Evolutionary conservation across 2,888 invertebrate genomes (phyloP), one percentile per base, ranked within the genome.

Genomic region (Steinernema carpocapsae): DNA sequence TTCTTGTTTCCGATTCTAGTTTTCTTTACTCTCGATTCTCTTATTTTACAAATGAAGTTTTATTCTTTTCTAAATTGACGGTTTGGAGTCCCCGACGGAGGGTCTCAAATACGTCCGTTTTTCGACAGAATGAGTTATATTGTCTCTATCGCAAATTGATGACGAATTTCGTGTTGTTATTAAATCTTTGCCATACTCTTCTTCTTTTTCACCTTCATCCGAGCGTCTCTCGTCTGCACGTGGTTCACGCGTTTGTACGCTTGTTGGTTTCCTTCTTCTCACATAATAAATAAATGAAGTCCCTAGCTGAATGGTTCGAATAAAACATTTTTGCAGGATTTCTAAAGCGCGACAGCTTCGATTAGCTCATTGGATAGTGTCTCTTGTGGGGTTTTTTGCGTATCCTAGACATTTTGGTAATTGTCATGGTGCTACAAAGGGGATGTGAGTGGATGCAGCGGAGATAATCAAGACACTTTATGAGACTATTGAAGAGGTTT

Each of bases 121-220:
- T n/a, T 64, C 26, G 56, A 64, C 64, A 64, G 10, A 64, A 64
- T 64, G 26, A 17, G 14, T n/a, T 64, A 64, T 32, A 26, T 64
- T 19, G 3, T 48, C 4, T 37, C 37, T 37, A 37, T 37, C 37
- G 52, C 52, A 52, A 26, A 64, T 17, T 64, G 26, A 64, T 10
- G 29, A 64, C 24, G 19, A 64, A 29, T 52, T 12, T 22, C 24
- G 52, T 52, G 52, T 52, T 64, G 64, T 64, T 64, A 64, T 64
- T 29, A 17, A 64, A 64, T 22, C 64, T 64, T 64, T 64, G 64
- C 64, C 64, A 64, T 64, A 64, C 64, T 64, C 64, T 32, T 64
- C 64, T 64, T 64, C 64, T 12, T 3, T 26, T 29, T 29, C 64
- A 64, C 64, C 64, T 29, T 29, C 56, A 56, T 24, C 32, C 1